Evolutionary conservation across 2,888 invertebrate species (phyloP).

Genomic region (Dyspetes luteomarginatus): DNA sequence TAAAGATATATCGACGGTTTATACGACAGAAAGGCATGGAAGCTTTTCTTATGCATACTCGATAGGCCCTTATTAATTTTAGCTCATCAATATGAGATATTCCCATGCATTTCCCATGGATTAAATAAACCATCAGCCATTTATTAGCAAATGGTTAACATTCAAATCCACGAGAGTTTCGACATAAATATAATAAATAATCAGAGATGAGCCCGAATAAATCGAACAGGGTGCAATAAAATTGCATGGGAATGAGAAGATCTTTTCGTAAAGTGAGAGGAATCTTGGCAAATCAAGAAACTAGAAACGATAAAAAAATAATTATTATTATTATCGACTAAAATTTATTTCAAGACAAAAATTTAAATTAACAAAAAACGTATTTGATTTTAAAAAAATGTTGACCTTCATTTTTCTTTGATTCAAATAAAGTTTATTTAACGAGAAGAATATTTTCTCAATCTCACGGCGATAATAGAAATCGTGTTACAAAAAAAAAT

Average conservation of each 20-base stretch:
- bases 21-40: not conserved
- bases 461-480: too few relatives aligned
- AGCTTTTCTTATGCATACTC: too few relatives aligned
- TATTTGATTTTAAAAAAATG: too few relatives aligned
- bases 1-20: not conserved
- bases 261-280: slow-evolving; percentile 57
- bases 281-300: slow-evolving; percentile 35
- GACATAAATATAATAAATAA: not conserved
- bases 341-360: too few relatives aligned
- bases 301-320: not conserved
- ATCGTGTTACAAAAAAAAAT: not conserved
- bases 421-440: too few relatives aligned
- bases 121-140: too few relatives aligned
- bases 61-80: too few relatives aligned
- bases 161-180: not conserved
- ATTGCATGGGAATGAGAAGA: slow-evolving; percentile 29
- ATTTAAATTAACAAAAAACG: too few relatives aligned
- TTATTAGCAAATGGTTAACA: not conserved
- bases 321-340: not conserved
- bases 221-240: slow-evolving; percentile 14
- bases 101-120: too few relatives aligned
- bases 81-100: too few relatives aligned
- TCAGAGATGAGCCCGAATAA: not conserved
- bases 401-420: too few relatives aligned
- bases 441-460: too few relatives aligned